Base-by-base conservation (phyloP, 2,797 vertebrate genomes). In the Aulostomus chinensis region DNA sequence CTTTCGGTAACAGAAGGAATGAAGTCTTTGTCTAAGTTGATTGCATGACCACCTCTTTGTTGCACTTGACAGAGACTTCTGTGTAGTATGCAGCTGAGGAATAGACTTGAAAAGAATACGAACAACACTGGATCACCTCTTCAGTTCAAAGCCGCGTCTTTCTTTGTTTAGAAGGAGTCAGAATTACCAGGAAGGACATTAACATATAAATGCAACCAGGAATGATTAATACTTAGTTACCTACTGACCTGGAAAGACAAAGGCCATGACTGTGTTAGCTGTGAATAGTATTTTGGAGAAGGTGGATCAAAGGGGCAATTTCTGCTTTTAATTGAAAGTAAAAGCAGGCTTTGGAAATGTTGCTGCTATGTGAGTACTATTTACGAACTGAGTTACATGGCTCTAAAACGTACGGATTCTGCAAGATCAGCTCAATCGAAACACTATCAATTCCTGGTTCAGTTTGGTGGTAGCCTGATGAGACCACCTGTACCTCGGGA, bases 121-220 rank as follows among this genome's bases (percentile, higher is more conserved):
- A 71, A 80, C 58, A 68, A 71, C 71, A 61, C 43, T 15, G 38
- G 54, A 66, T 81, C 58, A 37, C 58, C 58, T 61, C 56, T 48
- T 54, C 39, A 60, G 57, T 83, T 85, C 73, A 81, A 82, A 84
- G 73, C 34, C 21, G 13, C 0, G 46, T 43, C 68, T 57, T 65
- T 29, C 76, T 58, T 78, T 76, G 67, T 81, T 82, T 74, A 63
- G 51, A 39, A 51, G 46, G 66, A 83, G 71, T 82, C 76, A 62
- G 46, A 61, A 63, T 51, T 58, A 67, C 68, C 30, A 5, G 53
- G 42, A 79, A 42, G 63, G 30, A 66, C 59, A 91, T 89, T 91
- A 84, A 69, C 89, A 89, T 89, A 78, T 89, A 84, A 89, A 87
- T 88, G 64, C 76, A 73, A 60, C 49, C 56, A 59, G 59, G 70